Conservation (phyloP, 2,113 vertebrate genomes). For the Centropus bengalensis region DNA sequence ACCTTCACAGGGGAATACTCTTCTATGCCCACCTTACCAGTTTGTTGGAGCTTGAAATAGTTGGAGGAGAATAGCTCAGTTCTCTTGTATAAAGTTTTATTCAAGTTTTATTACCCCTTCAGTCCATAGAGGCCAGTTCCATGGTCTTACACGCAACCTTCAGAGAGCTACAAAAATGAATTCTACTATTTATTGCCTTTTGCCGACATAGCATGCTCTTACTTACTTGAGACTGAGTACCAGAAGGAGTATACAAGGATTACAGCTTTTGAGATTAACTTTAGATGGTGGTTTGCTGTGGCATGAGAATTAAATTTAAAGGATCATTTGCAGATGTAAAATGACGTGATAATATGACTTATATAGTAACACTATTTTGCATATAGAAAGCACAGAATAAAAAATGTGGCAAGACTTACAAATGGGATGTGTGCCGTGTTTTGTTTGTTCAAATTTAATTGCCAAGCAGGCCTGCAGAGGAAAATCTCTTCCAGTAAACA, state of each 20-base stretch:
- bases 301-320: not conserved
- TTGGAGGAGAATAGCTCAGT: not conserved
- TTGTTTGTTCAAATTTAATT: not conserved
- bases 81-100: constrained; percentile 14
- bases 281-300: not conserved
- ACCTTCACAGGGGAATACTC: not conserved
- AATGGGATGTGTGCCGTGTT: no score
- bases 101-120: not conserved
- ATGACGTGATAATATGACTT: not conserved
- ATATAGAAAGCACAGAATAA: not conserved
- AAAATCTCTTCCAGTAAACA: not conserved
- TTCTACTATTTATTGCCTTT: not conserved
- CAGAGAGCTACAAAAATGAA: not conserved
- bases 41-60: not conserved
- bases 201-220: not conserved
- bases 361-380: not conserved
- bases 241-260: not conserved
- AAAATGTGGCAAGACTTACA: not conserved
- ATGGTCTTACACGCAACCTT: not conserved
- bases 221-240: not conserved
- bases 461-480: not conserved
- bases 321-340: not conserved
- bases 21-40: not conserved
- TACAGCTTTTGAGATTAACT: not conserved
- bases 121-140: not conserved